Evolutionary conservation across 2,797 vertebrate genomes (phyloP).

Genomic region (Meriones psammophilus): DNA sequence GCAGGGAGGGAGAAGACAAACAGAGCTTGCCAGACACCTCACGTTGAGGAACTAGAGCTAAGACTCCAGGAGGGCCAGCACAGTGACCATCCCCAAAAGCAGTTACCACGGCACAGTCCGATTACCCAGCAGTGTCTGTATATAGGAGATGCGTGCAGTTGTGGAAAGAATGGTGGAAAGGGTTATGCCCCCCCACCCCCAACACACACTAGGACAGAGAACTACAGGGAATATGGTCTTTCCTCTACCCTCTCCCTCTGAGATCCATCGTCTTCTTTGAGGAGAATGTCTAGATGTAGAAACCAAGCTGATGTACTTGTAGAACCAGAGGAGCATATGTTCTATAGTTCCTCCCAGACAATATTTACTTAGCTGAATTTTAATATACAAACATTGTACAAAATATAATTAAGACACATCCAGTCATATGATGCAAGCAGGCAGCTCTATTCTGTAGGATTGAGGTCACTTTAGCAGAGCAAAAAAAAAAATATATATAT

Average conservation of each 20-base stretch:
- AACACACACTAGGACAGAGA: not conserved
- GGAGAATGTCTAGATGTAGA: not conserved
- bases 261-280: not conserved
- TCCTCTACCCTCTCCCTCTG: not conserved
- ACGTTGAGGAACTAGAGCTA: not conserved
- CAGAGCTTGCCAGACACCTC: not conserved
- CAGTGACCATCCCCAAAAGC: not conserved
- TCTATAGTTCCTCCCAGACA: not conserved
- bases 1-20: not conserved
- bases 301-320: not conserved
- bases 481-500: not conserved
- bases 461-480: not conserved
- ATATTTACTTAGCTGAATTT: constrained; percentile 26
- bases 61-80: not conserved
- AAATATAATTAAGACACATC: not conserved
- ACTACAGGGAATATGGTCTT: not conserved
- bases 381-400: not conserved
- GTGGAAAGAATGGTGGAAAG: not conserved
- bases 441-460: not conserved
- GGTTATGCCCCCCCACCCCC: not conserved
- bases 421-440: not conserved
- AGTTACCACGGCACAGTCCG: not conserved
- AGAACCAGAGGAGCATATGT: not conserved
- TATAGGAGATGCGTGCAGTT: not conserved
- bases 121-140: not conserved